Evolutionary conservation across 2,888 invertebrate genomes (phyloP).

Genomic region (Listrodromus nycthemerus): DNA sequence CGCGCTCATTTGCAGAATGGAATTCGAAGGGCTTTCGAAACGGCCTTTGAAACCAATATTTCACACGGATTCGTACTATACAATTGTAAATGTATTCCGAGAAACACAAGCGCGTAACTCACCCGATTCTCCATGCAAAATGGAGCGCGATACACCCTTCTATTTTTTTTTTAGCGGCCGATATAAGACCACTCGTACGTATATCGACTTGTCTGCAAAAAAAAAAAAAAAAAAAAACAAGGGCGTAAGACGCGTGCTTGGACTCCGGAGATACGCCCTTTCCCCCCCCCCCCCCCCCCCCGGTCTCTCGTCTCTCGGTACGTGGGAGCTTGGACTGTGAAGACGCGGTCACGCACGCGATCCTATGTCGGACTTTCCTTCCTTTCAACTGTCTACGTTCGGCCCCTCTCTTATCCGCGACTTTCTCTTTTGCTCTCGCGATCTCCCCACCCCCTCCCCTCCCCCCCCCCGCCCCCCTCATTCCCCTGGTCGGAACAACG

Average conservation of each 20-base stretch:
- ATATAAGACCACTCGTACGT: no score
- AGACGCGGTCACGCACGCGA: slow-evolving; percentile 58
- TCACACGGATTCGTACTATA: background rate
- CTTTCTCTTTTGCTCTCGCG: slow-evolving; percentile 7
- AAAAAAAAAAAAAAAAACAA: no score
- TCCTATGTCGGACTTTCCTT: slow-evolving; percentile 29
- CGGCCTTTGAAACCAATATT: background rate
- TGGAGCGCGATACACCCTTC: no score
- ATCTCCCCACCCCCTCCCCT: background rate
- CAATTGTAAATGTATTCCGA: no score
- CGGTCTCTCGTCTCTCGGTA: no score
- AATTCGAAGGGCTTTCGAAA: background rate
- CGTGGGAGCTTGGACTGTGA: slow-evolving; percentile 13
- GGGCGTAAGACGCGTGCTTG: no score
- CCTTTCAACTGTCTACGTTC: slow-evolving; percentile 4
- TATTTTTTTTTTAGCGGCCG: no score
- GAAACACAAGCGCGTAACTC: no score
- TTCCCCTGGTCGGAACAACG: slow-evolving; percentile 36
- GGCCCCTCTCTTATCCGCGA: background rate
- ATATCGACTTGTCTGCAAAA: no score
- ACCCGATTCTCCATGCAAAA: no score
- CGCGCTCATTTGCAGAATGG: slow-evolving; percentile 16
- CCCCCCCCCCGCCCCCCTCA: background rate
- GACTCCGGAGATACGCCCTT: no score
- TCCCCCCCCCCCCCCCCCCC: no score